Percentiles rank a stretch among this genome's conserved stretches.
Evolutionary conservation across 2,888 invertebrate genomes (phyloP).

Genomic region (Cryptophagus acutangulus): DNA sequence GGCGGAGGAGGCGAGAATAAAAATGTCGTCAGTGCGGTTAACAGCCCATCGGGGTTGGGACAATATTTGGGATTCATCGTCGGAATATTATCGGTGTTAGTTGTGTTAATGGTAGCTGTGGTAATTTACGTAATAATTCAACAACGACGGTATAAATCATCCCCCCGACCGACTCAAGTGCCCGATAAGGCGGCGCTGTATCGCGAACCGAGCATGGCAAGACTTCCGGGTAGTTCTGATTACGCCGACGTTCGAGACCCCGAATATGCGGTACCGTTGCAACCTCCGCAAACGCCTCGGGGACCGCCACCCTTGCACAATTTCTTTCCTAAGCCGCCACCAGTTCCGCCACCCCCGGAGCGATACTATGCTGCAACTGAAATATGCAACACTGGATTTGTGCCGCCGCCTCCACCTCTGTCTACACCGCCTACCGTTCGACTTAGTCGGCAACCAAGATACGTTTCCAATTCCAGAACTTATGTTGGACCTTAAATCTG

Average conservation of each 20-base stretch:
- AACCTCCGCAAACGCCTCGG: conserved; percentile 49
- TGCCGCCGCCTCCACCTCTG: conserved; percentile 45
- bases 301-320: conserved; percentile 53
- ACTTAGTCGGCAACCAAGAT: conserved; percentile 47
- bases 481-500: conserved; percentile 46
- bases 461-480: conserved; percentile 39
- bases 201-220: conserved; percentile 41
- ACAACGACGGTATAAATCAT: conserved; percentile 42
- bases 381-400: conserved; percentile 52
- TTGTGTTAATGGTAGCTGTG: conserved; percentile 42
- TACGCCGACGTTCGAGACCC: conserved; percentile 53
- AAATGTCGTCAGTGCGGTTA: conserved; percentile 43
- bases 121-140: conserved; percentile 43
- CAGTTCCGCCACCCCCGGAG: conserved; percentile 64
- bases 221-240: conserved; percentile 38
- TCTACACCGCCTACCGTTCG: conserved; percentile 47
- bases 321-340: conserved; percentile 58
- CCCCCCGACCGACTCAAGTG: conserved; percentile 36
- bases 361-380: conserved; percentile 69
- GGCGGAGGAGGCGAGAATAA: conserved; percentile 33
- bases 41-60: conserved; percentile 40
- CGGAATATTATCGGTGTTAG: conserved; percentile 42
- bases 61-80: conserved; percentile 46
- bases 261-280: conserved; percentile 62
- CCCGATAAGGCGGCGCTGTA: conserved; percentile 46